Percentiles rank a stretch among this genome's conserved stretches.
Evolutionary conservation across 2,113 vertebrate genomes (phyloP).

Genomic region (Corynorhinus townsendii): DNA sequence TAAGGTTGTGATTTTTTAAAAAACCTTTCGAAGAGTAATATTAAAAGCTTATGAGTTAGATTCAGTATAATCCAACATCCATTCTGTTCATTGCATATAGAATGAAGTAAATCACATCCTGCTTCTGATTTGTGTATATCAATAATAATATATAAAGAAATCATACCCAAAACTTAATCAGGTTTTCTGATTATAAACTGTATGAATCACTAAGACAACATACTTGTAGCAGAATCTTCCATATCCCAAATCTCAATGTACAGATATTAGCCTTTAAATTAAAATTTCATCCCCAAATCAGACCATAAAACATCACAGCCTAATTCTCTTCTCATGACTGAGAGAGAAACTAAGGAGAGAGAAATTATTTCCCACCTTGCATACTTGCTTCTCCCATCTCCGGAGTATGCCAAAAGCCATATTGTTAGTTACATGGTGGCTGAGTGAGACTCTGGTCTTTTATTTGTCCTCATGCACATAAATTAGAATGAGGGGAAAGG

Average conservation of each 20-base stretch:
- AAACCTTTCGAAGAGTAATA: neutral
- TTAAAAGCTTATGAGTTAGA: slow-evolving; percentile 28
- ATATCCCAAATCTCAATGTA: slow-evolving; percentile 44
- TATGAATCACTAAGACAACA: slow-evolving; percentile 55
- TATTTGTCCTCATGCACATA: neutral
- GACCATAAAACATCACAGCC: slow-evolving; percentile 33
- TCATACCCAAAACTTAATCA: slow-evolving; percentile 60
- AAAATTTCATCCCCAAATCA: slow-evolving; percentile 49
- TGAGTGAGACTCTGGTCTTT: neutral
- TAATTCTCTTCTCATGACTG: slow-evolving; percentile 45
- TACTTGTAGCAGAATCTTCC: slow-evolving; percentile 27
- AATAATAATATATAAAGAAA: slow-evolving; percentile 64
- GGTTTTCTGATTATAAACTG: slow-evolving; percentile 52
- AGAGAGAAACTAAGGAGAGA: neutral
- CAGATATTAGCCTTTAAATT: slow-evolving; percentile 51
- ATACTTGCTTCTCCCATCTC: neutral
- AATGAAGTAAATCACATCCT: slow-evolving; percentile 25
- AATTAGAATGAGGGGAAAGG: neutral
- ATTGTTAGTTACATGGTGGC: neutral
- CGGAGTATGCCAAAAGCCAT: neutral
- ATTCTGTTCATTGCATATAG: slow-evolving; percentile 15
- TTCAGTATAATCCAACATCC: slow-evolving; percentile 7
- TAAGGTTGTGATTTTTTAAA: neutral
- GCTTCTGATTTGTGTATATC: slow-evolving; percentile 54
- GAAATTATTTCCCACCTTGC: neutral